phyloP scores from a whole-genome alignment of 2,113 vertebrate species.

The Rhea americana region DNA sequence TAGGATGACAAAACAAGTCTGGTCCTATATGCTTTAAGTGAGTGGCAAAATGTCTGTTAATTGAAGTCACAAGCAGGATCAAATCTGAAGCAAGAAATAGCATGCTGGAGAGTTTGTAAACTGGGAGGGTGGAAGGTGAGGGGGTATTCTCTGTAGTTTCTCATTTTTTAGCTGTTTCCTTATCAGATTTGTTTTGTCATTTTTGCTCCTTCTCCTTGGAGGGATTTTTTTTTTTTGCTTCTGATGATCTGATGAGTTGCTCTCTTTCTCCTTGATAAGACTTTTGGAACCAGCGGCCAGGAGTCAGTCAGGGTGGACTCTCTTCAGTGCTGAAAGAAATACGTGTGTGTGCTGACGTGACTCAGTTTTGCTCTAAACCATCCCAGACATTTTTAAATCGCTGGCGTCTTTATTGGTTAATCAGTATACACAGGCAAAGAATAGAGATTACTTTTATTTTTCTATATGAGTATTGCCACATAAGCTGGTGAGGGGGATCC shows the following conservation, averaged over 20 bases:
- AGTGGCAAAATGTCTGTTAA: background rate
- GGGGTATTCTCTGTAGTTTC: background rate
- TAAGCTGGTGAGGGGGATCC: background rate
- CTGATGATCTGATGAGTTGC: background rate
- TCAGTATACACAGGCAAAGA: background rate
- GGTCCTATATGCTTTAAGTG: background rate
- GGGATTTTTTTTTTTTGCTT: background rate
- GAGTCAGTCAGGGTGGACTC: background rate
- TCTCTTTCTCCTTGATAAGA: background rate
- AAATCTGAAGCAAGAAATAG: background rate
- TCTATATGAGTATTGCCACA: background rate
- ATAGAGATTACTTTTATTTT: background rate
- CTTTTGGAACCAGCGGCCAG: background rate
- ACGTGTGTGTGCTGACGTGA: fast-evolving
- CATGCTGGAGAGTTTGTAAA: background rate
- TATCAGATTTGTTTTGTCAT: background rate
- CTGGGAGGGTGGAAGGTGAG: background rate
- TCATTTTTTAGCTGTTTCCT: background rate
- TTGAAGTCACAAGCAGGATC: background rate
- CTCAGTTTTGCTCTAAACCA: background rate
- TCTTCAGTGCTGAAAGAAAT: background rate
- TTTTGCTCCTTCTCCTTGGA: background rate
- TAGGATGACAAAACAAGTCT: background rate
- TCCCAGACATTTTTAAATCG: background rate
- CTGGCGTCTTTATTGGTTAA: background rate